Conservation (phyloP, 1,140 invertebrate species). For the Cecropterus lyciades region DNA sequence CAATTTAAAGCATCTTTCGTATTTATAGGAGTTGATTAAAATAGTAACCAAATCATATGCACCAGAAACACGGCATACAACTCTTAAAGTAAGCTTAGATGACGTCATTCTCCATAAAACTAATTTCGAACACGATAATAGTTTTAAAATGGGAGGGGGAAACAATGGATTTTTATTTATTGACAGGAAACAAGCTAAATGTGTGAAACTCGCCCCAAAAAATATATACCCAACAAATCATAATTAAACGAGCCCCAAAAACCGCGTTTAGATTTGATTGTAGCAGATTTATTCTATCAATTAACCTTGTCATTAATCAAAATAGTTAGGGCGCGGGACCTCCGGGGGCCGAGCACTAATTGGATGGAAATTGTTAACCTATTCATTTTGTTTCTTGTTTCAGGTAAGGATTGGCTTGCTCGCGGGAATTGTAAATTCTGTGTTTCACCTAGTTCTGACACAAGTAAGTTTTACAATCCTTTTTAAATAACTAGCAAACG, state of each 20-base stretch:
- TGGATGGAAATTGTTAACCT: slow-evolving; percentile 22
- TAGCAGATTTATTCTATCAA: slow-evolving; percentile 49
- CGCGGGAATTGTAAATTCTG: neutral
- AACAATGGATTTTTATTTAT: neutral
- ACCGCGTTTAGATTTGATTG: slow-evolving; percentile 31
- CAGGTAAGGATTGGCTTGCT: slow-evolving; percentile 37
- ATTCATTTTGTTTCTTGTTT: slow-evolving; percentile 37
- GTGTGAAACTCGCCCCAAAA: slow-evolving; percentile 14
- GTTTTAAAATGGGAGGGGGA: too few relatives aligned
- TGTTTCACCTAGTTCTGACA: neutral
- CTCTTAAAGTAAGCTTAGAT: too few relatives aligned
- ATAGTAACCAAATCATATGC: too few relatives aligned
- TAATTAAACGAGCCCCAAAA: slow-evolving; percentile 34
- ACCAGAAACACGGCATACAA: too few relatives aligned
- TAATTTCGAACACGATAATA: too few relatives aligned
- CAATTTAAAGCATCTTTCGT: too few relatives aligned
- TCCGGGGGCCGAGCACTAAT: slow-evolving; percentile 11
- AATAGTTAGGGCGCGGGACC: slow-evolving; percentile 35
- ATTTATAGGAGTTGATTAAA: too few relatives aligned
- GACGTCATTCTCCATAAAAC: too few relatives aligned
- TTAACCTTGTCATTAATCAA: slow-evolving; percentile 54
- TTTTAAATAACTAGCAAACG: too few relatives aligned
- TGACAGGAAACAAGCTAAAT: slow-evolving; percentile 14
- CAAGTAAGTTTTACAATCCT: too few relatives aligned
- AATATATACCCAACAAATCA: slow-evolving; percentile 27